Conservation (phyloP, 1,140 invertebrate genomes). For the Bombus impatiens region DNA sequence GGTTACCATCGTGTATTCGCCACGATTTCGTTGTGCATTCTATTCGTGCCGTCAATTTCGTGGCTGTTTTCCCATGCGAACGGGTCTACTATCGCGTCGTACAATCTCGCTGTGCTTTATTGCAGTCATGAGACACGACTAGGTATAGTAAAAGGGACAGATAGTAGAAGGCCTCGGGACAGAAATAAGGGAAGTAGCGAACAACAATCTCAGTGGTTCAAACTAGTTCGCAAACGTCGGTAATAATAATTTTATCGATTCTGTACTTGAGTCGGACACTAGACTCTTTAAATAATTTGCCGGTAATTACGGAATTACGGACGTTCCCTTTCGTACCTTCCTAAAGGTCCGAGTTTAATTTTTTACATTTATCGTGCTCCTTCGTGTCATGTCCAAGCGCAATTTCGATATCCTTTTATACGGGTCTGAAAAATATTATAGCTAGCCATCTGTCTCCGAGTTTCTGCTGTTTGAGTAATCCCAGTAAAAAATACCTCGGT, state of each 20-base stretch:
- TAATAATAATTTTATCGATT: neutral
- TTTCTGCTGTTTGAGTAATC: neutral
- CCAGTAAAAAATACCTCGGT: slow-evolving; percentile 11
- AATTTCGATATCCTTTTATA: neutral
- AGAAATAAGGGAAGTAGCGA: neutral
- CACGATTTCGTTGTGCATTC: slow-evolving; percentile 52
- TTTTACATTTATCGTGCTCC: neutral
- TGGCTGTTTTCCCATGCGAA: slow-evolving; percentile 33
- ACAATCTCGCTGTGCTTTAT: slow-evolving; percentile 47
- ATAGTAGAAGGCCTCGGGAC: neutral
- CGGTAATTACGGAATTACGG: neutral
- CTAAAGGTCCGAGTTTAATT: neutral
- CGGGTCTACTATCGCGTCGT: slow-evolving; percentile 31
- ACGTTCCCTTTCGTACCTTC: too few species aligned
- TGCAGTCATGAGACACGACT: slow-evolving; percentile 24
- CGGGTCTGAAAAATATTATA: neutral
- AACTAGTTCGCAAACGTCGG: neutral
- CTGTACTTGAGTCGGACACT: neutral
- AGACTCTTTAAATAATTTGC: too few species aligned
- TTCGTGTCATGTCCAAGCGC: neutral
- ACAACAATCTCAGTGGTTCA: neutral
- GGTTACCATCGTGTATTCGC: neutral
- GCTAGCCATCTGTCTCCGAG: neutral
- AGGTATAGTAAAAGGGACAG: neutral
- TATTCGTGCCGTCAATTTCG: slow-evolving; percentile 57